phyloP scores from a whole-genome alignment of 1,140 invertebrate genomes.

The Drosophila littoralis region DNA sequence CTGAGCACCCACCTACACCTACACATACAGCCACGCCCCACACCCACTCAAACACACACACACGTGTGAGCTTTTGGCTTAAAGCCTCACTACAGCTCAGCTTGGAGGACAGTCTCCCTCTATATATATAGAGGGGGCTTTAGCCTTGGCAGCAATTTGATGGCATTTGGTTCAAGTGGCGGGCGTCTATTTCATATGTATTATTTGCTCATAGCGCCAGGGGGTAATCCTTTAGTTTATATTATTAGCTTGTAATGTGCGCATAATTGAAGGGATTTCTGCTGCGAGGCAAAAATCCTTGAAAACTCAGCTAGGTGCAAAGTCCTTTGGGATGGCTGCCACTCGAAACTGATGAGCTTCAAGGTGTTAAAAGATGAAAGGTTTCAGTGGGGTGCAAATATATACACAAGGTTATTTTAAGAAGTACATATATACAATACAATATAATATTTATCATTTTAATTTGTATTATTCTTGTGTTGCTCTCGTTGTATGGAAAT shows the following conservation, averaged over 20 bases:
- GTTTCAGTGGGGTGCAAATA: neutral
- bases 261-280: slow-evolving; percentile 74
- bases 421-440: neutral
- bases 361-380: slow-evolving; percentile 18
- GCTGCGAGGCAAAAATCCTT: neutral
- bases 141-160: slow-evolving; percentile 68
- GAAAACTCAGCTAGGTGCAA: slow-evolving; percentile 36
- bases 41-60: neutral
- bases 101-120: slow-evolving; percentile 10
- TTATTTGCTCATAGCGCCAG: slow-evolving; percentile 49
- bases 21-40: slow-evolving; percentile 20
- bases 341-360: slow-evolving; percentile 39
- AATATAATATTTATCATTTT: too few species aligned
- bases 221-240: slow-evolving; percentile 78
- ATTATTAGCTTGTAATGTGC: slow-evolving; percentile 77
- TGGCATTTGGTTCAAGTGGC: slow-evolving; percentile 66
- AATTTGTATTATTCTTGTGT: too few species aligned
- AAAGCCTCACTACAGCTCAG: slow-evolving; percentile 51
- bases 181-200: slow-evolving; percentile 56
- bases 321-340: slow-evolving; percentile 23
- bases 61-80: slow-evolving; percentile 52
- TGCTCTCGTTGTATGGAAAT: too few species aligned
- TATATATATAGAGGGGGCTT: too few species aligned
- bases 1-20: slow-evolving; percentile 35
- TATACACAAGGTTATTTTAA: neutral